Base-by-base conservation (phyloP, 2,113 vertebrate genomes). In the Takifugu bimaculatus region DNA sequence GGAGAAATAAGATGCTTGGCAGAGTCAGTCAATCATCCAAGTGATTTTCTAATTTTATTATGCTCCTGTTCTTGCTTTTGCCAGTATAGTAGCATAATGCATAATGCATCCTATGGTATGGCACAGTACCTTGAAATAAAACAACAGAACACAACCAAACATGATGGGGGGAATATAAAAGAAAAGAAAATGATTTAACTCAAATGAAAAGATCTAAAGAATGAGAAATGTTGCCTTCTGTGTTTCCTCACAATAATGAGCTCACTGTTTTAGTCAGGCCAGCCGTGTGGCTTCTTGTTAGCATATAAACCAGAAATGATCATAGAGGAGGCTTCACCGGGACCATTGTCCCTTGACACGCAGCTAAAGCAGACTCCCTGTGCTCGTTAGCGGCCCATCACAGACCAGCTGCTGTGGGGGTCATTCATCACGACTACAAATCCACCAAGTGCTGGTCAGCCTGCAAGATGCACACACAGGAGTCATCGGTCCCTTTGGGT, bases 351-450 rank as follows among this genome's bases (percentile, higher is more conserved):
- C 90, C 87, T 90, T 90, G 45, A 88, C 75, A 78, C 83, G 72
- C 81, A 59, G 81, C 75, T 83, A 80, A 86, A 84, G 87, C 83
- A 77, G 60, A 0, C 91, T 93, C 92, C 87, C 74, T 59, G 72
- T 81, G 88, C 91, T 94, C 90, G 90, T 93, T 93, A 91, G 89
- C 90, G 92, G 91, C 91, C 90, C 90, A 92, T 93, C 87, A 88
- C 90, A 91, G 90, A 90, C 87, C 89, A 88, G 87, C 88, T 91
- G 88, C 90, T 90, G 88, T 82, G 70, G 83, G 20, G 82, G 77
- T 71, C 75, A 88, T 84, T 63, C 79, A 90, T 88, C 91, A 93
- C 89, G 86, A 88, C 87, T 89, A 90, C 88, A 90, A 92, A 89
- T 78, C 87, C 71, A 88, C 86, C 78, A 48, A 43, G 72, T 82